Base-by-base conservation (phyloP, 2,888 invertebrate species). In the Ochropacha duplaris region DNA sequence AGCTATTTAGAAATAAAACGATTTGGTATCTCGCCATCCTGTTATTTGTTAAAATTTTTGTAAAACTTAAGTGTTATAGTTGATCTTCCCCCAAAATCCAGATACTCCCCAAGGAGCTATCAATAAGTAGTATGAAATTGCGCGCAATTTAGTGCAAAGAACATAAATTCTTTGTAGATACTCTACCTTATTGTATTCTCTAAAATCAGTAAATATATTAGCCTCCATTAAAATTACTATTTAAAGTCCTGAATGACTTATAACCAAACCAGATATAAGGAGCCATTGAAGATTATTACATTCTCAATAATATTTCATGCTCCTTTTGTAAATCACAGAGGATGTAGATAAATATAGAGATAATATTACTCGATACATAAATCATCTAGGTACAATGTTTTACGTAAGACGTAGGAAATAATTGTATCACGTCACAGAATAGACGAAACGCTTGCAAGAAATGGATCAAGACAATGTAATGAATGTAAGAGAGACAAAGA, bases 341-440 rank as follows among this genome's bases (percentile, higher is more conserved):
- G 1, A 9, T n/a, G n/a, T 4, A 1, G n/a, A 9, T 36, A n/a
- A 1, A 36, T 36, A n/a, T n/a, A 31, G 9, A 6, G 12, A 12
- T 12, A 12, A 31, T 31, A 28, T 31, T 12, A 31, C 12, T 12
- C 12, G 12, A 31, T 31, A 31, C 8, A 5, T 36, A 36, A 2
- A 34, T 11, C 14, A 4, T n/a, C n/a, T 16, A 39, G n/a, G 1
- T 39, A 39, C 31, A 5, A 14, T 44, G 54, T 49, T 59, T 69
- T 69, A 69, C 66, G 69, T 66, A 66, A 69, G 58, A 44, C 50
- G 57, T 61, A 69, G 66, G 66, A 69, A 69, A 69, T 54, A 59
- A 50, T 55, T 54, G 55, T 49, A 28, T 52, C 34, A 14, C 50
- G 51, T 28, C 22, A 16, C 16, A 44, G 16, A 19, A 44, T 16